Evolutionary conservation across 2,888 invertebrate genomes (phyloP), one percentile per base, ranked within the genome.

Genomic region (Zootermopsis nevadensis): DNA sequence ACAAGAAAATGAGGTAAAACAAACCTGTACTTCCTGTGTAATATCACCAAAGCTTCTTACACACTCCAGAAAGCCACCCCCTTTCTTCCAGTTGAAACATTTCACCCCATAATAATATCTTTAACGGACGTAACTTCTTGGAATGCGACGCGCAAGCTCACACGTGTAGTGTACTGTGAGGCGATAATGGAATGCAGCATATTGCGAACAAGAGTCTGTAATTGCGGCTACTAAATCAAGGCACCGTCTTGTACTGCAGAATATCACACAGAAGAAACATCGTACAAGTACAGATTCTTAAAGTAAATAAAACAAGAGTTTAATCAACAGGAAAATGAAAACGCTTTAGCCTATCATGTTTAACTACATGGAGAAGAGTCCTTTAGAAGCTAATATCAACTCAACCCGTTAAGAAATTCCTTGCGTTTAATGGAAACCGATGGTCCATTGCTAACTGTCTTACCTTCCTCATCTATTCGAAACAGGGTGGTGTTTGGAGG

Each of bases 141-240:
- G 79, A 79, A 79, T 79, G 79, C 33, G 19, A 19, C 74, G 48
- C 27, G 38, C 77, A 42, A n/a, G 35, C 42, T 22, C 12, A 53
- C 80, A 74, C 74, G 42, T 74, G 74, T 22, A 33, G 19, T 8
- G 31, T 74, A 74, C 74, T 33, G 66, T 80, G 27, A 66, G 67
- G 38, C 24, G 33, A 67, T 80, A 80, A 31, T 67, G 35, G 69
- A 69, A 69, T 69, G 66, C 66, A 30, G 69, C 66, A 72, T 74
- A 74, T 74, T 81, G 82, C 60, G 38, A 77, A 77, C 77, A 24
- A 77, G 67, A n/a, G 48, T 4, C 33, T 82, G 83, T 83, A 83
- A 83, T 83, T 83, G 81, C 81, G 38, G 35, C n/a, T 33, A 48
- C 77, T 83, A 83, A 83, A 83, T 83, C 83, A 83, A 82, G 81